Evolutionary conservation across 2,797 vertebrate genomes (phyloP), one percentile per base, ranked within the genome.

Genomic region (Syndactyla subalaris): DNA sequence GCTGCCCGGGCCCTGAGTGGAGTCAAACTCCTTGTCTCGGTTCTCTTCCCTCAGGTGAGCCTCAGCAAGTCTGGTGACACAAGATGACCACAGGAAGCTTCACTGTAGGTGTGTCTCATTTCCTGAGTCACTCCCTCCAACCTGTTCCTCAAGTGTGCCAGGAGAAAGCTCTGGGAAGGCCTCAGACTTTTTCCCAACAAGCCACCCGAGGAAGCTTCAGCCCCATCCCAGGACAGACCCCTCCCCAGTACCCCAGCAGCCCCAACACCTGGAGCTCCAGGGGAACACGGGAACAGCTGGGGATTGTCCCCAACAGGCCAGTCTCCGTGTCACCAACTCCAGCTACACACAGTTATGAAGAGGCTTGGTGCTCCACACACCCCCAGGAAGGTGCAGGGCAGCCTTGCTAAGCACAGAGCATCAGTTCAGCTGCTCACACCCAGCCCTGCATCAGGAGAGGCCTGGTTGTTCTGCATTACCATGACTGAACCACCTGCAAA

Each of bases 271-370:
- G 29, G 18, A 4, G 2, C 38, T 62, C 23, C 43, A 43, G 2
- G 0, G 3, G 14, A 66, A 45, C 0, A 5, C 38, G 34, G 14
- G 2, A 38, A 17, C 32, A n/a, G 70, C n/a, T 29, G 6, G 2
- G 3, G 11, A 23, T 23, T 29, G 45, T 48, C 27, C 34, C 29
- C 7, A 10, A 32, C 7, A 32, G 54, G 29, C 21, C 2, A 0
- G 14, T 20, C n/a, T 34, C 39, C 0, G 0, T 6, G 10, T 24
- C 84, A 70, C 43, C 41, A 45, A 6, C 71, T 38, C 2, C 0
- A 43, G 54, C n/a, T 39, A 66, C 51, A 58, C 65, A 78, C 57
- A 23, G 18, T n/a, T 20, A 85, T 27, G 74, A 54, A 3, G 20
- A 12, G n/a, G 1, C 29, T 67, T 21, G 7, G 7, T 57, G 21